These are phyloP conservation scores for Lordiphosa mommai DNA, from an alignment of 1,140 invertebrate species.

Conservation along the genomic window DNA sequence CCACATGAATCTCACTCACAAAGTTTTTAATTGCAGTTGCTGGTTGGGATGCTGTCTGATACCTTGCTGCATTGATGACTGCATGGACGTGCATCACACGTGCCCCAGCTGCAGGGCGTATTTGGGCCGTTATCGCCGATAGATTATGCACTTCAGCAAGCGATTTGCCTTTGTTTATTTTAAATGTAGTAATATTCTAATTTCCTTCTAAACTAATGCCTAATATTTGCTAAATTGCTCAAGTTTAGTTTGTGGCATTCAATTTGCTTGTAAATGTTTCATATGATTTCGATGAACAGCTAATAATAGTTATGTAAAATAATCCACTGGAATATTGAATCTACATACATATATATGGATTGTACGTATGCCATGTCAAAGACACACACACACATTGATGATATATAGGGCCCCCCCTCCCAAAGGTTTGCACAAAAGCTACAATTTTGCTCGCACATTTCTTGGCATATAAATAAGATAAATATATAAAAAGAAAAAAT, in stretches of 20 bases:
- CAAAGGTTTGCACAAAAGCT: background rate
- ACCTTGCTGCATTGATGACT: conserved; percentile 92
- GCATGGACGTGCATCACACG: conserved; percentile 92
- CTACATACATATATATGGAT: background rate
- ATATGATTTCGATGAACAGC: background rate
- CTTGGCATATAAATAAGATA: no score
- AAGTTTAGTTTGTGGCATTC: conserved; percentile 12
- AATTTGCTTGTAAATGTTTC: conserved; percentile 8
- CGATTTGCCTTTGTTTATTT: conserved; percentile 65
- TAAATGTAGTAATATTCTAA: conserved; percentile 56
- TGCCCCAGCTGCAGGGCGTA: conserved; percentile 92
- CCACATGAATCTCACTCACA: background rate
- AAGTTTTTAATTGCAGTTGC: conserved; percentile 45
- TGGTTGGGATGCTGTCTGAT: conserved; percentile 89
- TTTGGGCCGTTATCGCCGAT: conserved; percentile 88
- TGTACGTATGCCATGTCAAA: background rate
- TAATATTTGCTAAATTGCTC: conserved; percentile 12
- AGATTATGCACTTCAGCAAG: conserved; percentile 71
- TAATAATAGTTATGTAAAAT: conserved; percentile 10
- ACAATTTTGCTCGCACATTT: no score
- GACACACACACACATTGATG: background rate
- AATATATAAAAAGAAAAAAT: background rate
- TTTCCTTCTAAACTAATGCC: conserved; percentile 16
- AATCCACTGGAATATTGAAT: conserved; percentile 1
- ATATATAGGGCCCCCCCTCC: background rate